Base-by-base conservation (phyloP, 2,888 invertebrate species). In the Polyommatus icarus region DNA sequence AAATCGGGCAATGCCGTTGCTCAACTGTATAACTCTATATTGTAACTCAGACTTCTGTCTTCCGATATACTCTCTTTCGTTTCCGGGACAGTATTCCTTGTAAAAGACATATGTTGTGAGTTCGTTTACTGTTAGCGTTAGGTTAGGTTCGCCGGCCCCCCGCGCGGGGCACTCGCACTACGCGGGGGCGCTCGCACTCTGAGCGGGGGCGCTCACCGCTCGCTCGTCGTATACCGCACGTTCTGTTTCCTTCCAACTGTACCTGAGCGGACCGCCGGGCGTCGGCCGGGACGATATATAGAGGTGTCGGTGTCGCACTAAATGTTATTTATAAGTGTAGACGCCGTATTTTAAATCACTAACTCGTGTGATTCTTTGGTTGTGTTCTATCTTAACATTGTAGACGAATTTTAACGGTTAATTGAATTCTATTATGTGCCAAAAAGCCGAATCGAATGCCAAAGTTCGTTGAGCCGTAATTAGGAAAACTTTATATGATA, bases 281-380 rank as follows among this genome's bases (percentile, higher is more conserved):
- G 46, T 46, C 46, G 54, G 54, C 54, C 79, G 81, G 83, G 84
- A 85, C 79, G 82, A 82, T 80, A 80, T 80, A 80, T 83, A 79
- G 81, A 82, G 79, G 80, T 81, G 18, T 79, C 81, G 83, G 82
- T 84, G 83, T 84, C 82, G 78, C 79, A 83, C 82, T 85, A 84
- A 83, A 83, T 83, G 78, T 82, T 79, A 79, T 80, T 80, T 81
- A 79, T 81, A 81, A 80, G 79, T 79, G 36, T 76, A 81, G 81
- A 77, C 78, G 76, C 77, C 81, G 78, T 80, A 82, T 79, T 85
- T 87, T 89, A 86, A 84, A 86, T 86, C 88, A 90, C 90, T 89
- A 89, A 91, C 90, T 87, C 86, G 92, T 89, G 93, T 92, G 92
- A 92, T 91, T 89, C 90, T 90, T 92, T 89, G 92, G 93, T 93